Conservation (phyloP, 2,113 vertebrate genomes). For the Acanthisitta chloris region DNA sequence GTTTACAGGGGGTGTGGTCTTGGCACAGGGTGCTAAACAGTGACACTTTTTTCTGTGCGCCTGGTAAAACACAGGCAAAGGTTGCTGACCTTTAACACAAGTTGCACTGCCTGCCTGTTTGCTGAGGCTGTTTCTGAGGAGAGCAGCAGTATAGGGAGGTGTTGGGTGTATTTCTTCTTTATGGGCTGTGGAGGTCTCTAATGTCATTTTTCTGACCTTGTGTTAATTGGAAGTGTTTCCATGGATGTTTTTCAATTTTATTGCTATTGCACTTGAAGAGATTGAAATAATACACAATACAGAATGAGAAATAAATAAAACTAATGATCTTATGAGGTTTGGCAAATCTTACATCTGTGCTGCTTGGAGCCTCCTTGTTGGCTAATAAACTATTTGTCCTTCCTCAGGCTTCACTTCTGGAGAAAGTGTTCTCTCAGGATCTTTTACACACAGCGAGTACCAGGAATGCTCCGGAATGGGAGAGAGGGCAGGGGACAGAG, state of each 20-base stretch:
- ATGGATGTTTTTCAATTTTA: slow-evolving; percentile 45
- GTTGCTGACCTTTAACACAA: not conserved
- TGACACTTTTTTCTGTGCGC: not conserved
- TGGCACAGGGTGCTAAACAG: not conserved
- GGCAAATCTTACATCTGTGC: not conserved
- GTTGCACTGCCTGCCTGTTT: not conserved
- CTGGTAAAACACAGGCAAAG: not conserved
- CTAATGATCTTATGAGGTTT: slow-evolving; percentile 13
- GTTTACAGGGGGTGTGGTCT: not conserved
- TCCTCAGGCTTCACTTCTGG: not conserved
- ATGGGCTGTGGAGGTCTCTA: slow-evolving; percentile 9
- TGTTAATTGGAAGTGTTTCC: slow-evolving; percentile 50
- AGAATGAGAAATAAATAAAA: slow-evolving; percentile 38
- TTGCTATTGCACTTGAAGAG: slow-evolving; percentile 19
- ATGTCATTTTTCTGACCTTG: slow-evolving; percentile 45
- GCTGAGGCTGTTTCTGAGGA: not conserved
- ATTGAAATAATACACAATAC: slow-evolving; percentile 37
- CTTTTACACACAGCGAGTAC: not conserved
- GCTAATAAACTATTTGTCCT: slow-evolving; percentile 12
- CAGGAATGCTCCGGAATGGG: not conserved
- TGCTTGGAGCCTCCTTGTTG: not conserved
- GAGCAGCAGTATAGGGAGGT: not conserved
- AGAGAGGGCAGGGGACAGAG: not conserved
- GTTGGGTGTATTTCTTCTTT: not conserved
- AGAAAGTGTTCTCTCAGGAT: not conserved